Evolutionary conservation across 2,113 vertebrate genomes (phyloP).

Genomic region (Sander lucioperca): DNA sequence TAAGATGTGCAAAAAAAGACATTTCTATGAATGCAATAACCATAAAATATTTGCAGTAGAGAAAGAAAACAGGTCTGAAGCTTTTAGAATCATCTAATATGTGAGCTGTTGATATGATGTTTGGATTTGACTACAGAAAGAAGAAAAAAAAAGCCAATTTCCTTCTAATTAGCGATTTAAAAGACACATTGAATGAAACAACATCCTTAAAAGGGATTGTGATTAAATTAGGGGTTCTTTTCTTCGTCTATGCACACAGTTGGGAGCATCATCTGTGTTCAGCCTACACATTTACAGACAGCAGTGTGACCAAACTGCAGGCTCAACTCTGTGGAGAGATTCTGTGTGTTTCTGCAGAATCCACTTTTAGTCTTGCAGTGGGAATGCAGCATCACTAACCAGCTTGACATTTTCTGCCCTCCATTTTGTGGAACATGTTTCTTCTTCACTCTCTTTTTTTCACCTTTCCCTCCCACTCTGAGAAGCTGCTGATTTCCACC

Average conservation of each 20-base stretch:
- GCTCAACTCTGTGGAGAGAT: neutral
- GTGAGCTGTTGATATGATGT: neutral
- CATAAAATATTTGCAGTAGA: too few species aligned
- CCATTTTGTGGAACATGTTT: conserved; percentile 21
- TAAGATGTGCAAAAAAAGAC: neutral
- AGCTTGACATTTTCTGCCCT: conserved; percentile 32
- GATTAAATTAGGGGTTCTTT: neutral
- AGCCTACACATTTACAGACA: neutral
- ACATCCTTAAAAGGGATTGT: too few species aligned
- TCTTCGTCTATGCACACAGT: neutral
- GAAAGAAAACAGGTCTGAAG: neutral
- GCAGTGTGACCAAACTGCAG: conserved; percentile 4
- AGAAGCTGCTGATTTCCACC: neutral
- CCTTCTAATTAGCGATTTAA: neutral
- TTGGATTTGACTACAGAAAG: neutral
- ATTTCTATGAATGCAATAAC: neutral
- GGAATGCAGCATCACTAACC: conserved; percentile 19
- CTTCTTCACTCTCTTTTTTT: neutral
- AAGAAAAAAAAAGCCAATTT: neutral
- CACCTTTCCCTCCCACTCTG: neutral
- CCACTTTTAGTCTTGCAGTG: neutral
- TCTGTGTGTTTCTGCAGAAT: neutral
- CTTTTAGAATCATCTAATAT: neutral
- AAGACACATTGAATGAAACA: neutral
- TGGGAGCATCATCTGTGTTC: neutral